Percentiles rank a stretch among this genome's conserved stretches.
Conservation (phyloP, 2,888 invertebrate genomes). For the Drosophila cognata region DNA sequence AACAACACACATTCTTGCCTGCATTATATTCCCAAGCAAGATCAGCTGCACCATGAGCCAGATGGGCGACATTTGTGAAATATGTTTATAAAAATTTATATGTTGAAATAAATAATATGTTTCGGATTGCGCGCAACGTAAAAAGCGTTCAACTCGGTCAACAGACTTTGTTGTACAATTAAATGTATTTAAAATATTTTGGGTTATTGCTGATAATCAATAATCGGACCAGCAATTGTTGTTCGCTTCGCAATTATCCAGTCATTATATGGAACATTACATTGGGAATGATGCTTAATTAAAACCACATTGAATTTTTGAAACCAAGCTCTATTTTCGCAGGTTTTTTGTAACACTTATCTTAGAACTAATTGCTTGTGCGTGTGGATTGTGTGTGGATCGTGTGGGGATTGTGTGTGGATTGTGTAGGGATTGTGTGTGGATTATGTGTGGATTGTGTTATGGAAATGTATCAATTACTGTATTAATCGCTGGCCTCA, state of each 20-base stretch:
- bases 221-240: slow-evolving; percentile 23
- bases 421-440: slow-evolving; percentile 1
- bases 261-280: slow-evolving; percentile 39
- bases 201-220: not conserved
- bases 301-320: slow-evolving; percentile 21
- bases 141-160: slow-evolving; percentile 1
- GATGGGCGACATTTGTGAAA: slow-evolving; percentile 24
- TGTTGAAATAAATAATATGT: not conserved
- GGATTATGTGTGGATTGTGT: slow-evolving; percentile 3
- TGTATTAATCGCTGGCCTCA: slow-evolving; percentile 63
- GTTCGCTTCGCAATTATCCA: slow-evolving; percentile 15
- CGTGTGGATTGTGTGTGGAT: not conserved
- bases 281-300: slow-evolving; percentile 30
- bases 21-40: slow-evolving; percentile 33
- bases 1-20: slow-evolving; percentile 49
- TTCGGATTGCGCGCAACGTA: slow-evolving; percentile 10
- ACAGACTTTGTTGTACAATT: slow-evolving; percentile 15
- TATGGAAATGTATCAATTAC: slow-evolving; percentile 29
- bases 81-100: slow-evolving; percentile 2
- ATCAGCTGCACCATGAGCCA: slow-evolving; percentile 32
- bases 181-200: slow-evolving; percentile 2
- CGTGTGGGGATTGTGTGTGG: not conserved
- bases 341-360: slow-evolving; percentile 41
- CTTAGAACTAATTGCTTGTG: slow-evolving; percentile 40
- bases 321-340: slow-evolving; percentile 13